These are phyloP conservation scores for Eilema sororculum DNA, from an alignment of 2,888 invertebrate species.

Conservation along the genomic window DNA sequence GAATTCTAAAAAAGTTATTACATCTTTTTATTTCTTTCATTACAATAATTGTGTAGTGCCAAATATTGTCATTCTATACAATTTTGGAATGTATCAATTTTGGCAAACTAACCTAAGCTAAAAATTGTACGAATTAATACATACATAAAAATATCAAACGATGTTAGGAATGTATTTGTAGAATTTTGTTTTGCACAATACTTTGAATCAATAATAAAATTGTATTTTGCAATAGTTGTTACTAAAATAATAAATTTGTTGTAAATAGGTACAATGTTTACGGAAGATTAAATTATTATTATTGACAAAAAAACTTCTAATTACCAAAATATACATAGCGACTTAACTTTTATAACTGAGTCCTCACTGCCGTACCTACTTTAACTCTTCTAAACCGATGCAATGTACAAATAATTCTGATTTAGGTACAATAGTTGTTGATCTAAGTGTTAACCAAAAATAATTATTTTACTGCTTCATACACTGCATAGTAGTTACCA, in stretches of 20 bases:
- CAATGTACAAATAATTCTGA: slow-evolving; percentile 31
- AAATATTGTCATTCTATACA: slow-evolving; percentile 51
- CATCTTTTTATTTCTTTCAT: slow-evolving; percentile 11
- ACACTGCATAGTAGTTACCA: background rate
- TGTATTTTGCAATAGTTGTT: background rate
- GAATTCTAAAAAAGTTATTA: slow-evolving; percentile 7
- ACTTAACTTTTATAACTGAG: slow-evolving; percentile 14
- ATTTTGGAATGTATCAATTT: slow-evolving; percentile 35
- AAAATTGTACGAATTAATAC: background rate
- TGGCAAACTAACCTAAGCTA: slow-evolving; percentile 5
- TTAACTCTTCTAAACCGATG: slow-evolving; percentile 30
- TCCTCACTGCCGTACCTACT: slow-evolving; percentile 41
- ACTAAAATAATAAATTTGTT: background rate
- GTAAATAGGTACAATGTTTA: background rate
- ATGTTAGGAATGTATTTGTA: background rate
- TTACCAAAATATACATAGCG: background rate
- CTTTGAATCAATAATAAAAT: background rate
- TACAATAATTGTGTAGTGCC: slow-evolving; percentile 62
- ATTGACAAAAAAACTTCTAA: background rate
- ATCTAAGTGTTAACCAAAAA: background rate
- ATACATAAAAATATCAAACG: background rate
- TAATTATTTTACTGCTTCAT: background rate
- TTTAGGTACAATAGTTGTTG: background rate
- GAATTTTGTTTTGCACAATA: background rate
- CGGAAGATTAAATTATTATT: background rate